Evolutionary conservation across 2,797 vertebrate species (phyloP).

Genomic region (Cossypha heuglini): DNA sequence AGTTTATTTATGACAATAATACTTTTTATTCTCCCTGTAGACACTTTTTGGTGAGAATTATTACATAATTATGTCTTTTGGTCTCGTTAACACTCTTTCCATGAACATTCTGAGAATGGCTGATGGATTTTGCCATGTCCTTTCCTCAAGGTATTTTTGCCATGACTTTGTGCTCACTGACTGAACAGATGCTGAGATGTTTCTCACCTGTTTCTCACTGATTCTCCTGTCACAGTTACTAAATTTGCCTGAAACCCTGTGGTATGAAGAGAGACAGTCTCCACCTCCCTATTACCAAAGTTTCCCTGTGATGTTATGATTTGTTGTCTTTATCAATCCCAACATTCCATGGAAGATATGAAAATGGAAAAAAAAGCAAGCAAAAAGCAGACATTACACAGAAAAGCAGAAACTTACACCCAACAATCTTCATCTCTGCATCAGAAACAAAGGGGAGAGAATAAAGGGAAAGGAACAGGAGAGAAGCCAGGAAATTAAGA

Average conservation of each 20-base stretch:
- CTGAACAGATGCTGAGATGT: background rate
- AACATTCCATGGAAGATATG: constrained; percentile 71
- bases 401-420: constrained; percentile 83
- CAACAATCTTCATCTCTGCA: constrained; percentile 86
- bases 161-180: background rate
- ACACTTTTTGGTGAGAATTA: background rate
- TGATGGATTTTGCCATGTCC: background rate
- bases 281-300: background rate
- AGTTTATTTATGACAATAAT: background rate
- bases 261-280: constrained; percentile 16
- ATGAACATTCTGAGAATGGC: background rate
- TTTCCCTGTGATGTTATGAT: constrained; percentile 27
- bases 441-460: constrained; percentile 73
- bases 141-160: background rate
- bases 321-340: constrained; percentile 16
- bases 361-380: constrained; percentile 74
- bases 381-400: constrained; percentile 75
- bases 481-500: constrained; percentile 74
- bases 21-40: background rate
- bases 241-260: constrained; percentile 3
- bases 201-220: background rate
- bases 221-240: background rate
- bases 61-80: background rate
- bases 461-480: constrained; percentile 70
- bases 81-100: background rate